Evolutionary conservation across 2,888 invertebrate species (phyloP), one percentile per base, ranked within the genome.

Genomic region (Willowsia nigromaculata): DNA sequence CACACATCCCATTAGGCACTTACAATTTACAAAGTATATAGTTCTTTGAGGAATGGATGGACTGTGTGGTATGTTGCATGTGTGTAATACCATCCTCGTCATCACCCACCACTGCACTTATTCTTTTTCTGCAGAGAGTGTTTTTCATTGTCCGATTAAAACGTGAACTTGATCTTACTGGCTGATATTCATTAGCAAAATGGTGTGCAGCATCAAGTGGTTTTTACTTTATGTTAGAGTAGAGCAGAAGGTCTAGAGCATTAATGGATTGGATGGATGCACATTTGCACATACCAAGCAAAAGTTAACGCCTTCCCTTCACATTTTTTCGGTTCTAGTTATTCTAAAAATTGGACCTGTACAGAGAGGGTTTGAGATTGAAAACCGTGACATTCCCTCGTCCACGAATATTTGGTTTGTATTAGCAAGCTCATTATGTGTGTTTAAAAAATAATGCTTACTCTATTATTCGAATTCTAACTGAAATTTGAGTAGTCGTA

Each of bases 81-180:
- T 27, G 27, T 25, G 56, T 56, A 15, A 25, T 56, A 56, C 18
- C 4, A 1, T 33, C 33, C 30, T 65, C n/a, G 22, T 40, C 40
- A 68, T 22, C 18, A 68, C n/a, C 18, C 68, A 13, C 22, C 22
- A 7, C 1, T 68, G 40, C n/a, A 68, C 25, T 68, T 68, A n/a
- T n/a, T n/a, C n/a, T n/a, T n/a, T n/a, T n/a, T n/a, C 40, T 22
- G 33, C 7, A 0, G 59, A n/a, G 68, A 68, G 43, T 43, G 71
- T 13, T 43, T 40, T 25, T 33, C 43, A 40, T 18, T 43, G 71
- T 71, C 22, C 27, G 71, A 78, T 53, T 50, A 53, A n/a, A 83
- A 53, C 50, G 47, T 83, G 68, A 65, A 83, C 83, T 83, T 83
- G 85, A 76, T 85, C 85, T 85, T 62, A 85, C 65, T 85, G 78